Conservation (phyloP, 2,113 vertebrate genomes). For the Oceanodroma tethys region DNA sequence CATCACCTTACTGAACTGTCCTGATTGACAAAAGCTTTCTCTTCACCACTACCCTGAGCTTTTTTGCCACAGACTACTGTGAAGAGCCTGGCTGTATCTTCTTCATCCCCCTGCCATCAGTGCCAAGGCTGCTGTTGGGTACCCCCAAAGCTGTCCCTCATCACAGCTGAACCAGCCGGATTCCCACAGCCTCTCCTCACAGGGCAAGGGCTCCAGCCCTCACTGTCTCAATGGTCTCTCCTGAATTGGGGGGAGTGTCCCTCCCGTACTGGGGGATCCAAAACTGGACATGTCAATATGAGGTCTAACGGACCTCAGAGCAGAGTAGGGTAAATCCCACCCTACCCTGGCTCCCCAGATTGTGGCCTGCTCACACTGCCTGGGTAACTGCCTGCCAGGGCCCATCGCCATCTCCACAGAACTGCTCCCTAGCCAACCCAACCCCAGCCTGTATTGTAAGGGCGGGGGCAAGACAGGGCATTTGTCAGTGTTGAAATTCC, state of each 20-base stretch:
- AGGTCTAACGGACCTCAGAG: background rate
- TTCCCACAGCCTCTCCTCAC: background rate
- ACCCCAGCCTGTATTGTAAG: background rate
- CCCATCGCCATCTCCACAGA: background rate
- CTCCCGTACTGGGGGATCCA: background rate
- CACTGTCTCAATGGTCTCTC: background rate
- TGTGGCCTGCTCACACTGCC: background rate
- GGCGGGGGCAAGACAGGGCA: background rate
- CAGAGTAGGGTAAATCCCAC: background rate
- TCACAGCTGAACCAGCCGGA: background rate
- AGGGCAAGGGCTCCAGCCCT: background rate
- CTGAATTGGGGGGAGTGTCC: background rate
- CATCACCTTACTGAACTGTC: background rate
- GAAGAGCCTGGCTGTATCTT: background rate
- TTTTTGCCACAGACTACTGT: background rate
- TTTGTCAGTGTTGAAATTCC: background rate
- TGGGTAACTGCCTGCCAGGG: background rate
- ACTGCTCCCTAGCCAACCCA: background rate
- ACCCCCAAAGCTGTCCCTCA: background rate
- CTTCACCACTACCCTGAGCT: background rate
- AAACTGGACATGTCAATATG: background rate
- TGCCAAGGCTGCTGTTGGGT: background rate
- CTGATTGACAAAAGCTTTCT: background rate
- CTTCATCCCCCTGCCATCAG: fast-evolving
- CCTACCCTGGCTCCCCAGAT: background rate